A percentile compares a stretch with the other conserved stretches of the same genome.
Evolutionary conservation across 2,888 invertebrate genomes (phyloP).

Genomic region (Hydrotaea diabolus): DNA sequence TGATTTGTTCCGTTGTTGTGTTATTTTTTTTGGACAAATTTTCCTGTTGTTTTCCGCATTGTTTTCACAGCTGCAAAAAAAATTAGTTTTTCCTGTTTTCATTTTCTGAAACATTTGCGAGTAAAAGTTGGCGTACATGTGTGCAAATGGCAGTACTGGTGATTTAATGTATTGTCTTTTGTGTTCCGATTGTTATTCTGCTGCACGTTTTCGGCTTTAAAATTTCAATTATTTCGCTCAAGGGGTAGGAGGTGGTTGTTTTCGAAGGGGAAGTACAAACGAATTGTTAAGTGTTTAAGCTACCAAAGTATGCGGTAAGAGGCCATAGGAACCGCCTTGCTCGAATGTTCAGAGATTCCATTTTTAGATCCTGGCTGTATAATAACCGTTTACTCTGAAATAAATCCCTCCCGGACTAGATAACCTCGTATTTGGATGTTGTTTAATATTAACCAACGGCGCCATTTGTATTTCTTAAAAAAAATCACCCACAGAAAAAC

Average conservation of each 20-base stretch:
- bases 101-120: neutral
- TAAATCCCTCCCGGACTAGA: too few relatives aligned
- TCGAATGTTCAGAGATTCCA: too few relatives aligned
- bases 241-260: neutral
- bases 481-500: too few relatives aligned
- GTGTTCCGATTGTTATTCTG: too few relatives aligned
- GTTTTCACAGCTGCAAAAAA: neutral
- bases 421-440: too few relatives aligned
- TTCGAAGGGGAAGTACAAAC: neutral
- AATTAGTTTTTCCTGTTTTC: neutral
- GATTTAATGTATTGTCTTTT: slow-evolving; percentile 4
- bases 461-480: too few relatives aligned
- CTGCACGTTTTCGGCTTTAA: neutral
- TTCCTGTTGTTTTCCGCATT: neutral
- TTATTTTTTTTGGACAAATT: neutral
- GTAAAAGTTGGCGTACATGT: neutral
- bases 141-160: neutral
- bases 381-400: too few relatives aligned
- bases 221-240: neutral
- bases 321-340: neutral
- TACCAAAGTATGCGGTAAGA: neutral
- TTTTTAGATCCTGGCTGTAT: too few relatives aligned
- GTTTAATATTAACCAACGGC: too few relatives aligned
- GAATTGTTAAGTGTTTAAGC: neutral
- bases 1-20: neutral